Conservation (phyloP, 64 coral and sea anemone species). For the Stylophora pistillata region DNA sequence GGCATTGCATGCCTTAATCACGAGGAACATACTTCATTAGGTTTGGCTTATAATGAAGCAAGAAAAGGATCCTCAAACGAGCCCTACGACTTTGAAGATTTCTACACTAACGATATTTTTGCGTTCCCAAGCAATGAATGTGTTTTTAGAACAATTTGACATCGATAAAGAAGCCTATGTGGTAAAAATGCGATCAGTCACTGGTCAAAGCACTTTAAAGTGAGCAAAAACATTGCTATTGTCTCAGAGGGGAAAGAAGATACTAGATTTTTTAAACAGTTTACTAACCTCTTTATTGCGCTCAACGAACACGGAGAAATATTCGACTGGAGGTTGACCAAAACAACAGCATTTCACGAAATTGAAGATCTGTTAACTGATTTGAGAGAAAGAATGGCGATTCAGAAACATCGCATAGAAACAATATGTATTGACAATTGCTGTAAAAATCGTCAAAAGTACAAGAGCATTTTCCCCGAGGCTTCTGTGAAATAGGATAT, state of each 20-base stretch:
- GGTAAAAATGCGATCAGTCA: slow-evolving; percentile 12
- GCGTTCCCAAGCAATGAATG: slow-evolving; percentile 63
- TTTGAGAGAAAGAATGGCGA: slow-evolving; percentile 37
- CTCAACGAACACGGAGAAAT: slow-evolving; percentile 66
- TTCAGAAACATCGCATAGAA: neutral
- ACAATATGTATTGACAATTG: slow-evolving; percentile 57
- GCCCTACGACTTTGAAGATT: neutral
- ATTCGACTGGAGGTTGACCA: slow-evolving; percentile 55
- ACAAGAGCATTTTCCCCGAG: neutral
- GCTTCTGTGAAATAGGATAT: slow-evolving; percentile 38
- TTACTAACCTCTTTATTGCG: slow-evolving; percentile 65
- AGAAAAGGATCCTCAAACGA: neutral
- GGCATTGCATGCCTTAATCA: slow-evolving; percentile 44
- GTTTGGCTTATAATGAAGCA: neutral
- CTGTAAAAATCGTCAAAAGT: slow-evolving; percentile 5
- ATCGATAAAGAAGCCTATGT: neutral
- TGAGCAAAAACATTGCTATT: slow-evolving; percentile 64
- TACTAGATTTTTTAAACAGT: slow-evolving; percentile 37
- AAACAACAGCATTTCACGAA: slow-evolving; percentile 55
- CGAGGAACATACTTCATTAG: slow-evolving; percentile 14
- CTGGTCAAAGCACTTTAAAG: slow-evolving; percentile 47
- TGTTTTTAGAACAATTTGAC: slow-evolving; percentile 57
- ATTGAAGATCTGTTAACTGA: slow-evolving; percentile 56
- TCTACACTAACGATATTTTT: slow-evolving; percentile 55
- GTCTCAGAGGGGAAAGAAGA: slow-evolving; percentile 16